Percentiles rank a stretch among this genome's conserved stretches.
Evolutionary conservation across 2,113 vertebrate species (phyloP).

Genomic region (Oxyruncus cristatus): DNA sequence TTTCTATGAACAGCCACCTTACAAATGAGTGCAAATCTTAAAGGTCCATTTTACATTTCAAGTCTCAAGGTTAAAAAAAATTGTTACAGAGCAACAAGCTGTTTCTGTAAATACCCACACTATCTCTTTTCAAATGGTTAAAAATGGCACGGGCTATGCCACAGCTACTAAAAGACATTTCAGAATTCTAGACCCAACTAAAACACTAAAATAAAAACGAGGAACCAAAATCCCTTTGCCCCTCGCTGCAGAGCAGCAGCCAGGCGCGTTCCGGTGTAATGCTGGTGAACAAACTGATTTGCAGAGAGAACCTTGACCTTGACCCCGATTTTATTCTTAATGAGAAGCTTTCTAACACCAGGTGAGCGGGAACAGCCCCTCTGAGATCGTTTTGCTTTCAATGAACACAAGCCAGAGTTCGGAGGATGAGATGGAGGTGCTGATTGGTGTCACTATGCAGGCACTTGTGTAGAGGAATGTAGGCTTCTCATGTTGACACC

Average conservation of each 20-base stretch:
- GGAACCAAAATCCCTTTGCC: slow-evolving; percentile 44
- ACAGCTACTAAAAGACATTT: slow-evolving; percentile 63
- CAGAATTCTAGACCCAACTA: slow-evolving; percentile 55
- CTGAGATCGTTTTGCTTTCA: slow-evolving; percentile 44
- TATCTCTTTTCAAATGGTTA: slow-evolving; percentile 59
- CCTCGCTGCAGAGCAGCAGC: slow-evolving; percentile 25
- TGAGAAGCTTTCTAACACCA: background rate
- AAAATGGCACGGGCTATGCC: slow-evolving; percentile 63
- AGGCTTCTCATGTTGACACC: slow-evolving; percentile 58
- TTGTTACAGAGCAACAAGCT: slow-evolving; percentile 62
- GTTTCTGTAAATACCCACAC: slow-evolving; percentile 67
- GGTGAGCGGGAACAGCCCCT: slow-evolving; percentile 20
- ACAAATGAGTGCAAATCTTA: slow-evolving; percentile 71
- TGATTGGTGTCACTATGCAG: slow-evolving; percentile 76
- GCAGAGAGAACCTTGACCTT: slow-evolving; percentile 67
- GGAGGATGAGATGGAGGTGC: slow-evolving; percentile 72
- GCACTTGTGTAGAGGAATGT: slow-evolving; percentile 81
- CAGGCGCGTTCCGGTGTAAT: slow-evolving; percentile 32
- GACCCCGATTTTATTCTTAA: background rate
- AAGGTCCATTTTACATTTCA: slow-evolving; percentile 71
- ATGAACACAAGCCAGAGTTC: slow-evolving; percentile 57
- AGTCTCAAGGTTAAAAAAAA: slow-evolving; percentile 69
- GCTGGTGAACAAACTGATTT: slow-evolving; percentile 77
- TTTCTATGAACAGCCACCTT: slow-evolving; percentile 64
- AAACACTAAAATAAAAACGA: slow-evolving; percentile 55